Conservation (phyloP, 2,113 vertebrate species). For the Geococcyx californianus region DNA sequence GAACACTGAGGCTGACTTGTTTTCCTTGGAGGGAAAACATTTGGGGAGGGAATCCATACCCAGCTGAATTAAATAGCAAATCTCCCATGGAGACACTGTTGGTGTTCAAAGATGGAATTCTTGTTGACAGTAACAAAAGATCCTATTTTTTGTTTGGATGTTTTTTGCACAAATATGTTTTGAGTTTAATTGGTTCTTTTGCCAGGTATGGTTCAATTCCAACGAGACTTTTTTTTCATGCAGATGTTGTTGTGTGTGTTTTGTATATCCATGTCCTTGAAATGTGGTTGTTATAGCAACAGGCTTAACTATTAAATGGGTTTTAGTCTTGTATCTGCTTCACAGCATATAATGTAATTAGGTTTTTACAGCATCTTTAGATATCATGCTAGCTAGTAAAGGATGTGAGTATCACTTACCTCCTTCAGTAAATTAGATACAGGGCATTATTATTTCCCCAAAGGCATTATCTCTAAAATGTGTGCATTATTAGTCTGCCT, state of each 20-base stretch:
- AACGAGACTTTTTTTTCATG: slow-evolving; percentile 20
- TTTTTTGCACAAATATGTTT: not conserved
- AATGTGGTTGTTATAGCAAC: slow-evolving; percentile 72
- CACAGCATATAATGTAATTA: slow-evolving; percentile 45
- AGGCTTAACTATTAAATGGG: slow-evolving; percentile 40
- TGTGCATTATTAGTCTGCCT: not conserved
- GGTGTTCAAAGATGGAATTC: not conserved
- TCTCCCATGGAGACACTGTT: not conserved
- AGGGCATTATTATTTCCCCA: not conserved
- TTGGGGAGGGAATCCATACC: not conserved
- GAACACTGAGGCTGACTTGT: not conserved
- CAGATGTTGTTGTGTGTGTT: not conserved
- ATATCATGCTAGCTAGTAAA: not conserved
- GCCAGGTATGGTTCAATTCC: not conserved
- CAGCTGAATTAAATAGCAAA: not conserved
- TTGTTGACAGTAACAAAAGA: not conserved
- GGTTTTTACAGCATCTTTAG: slow-evolving; percentile 28
- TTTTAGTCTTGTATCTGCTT: slow-evolving; percentile 29
- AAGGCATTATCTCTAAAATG: not conserved
- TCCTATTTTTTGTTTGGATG: not conserved
- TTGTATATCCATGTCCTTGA: slow-evolving; percentile 48
- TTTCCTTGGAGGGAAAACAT: slow-evolving; percentile 1
- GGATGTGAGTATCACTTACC: not conserved
- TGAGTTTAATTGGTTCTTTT: not conserved
- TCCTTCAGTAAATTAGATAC: not conserved